Evolutionary conservation across 2,797 vertebrate species (phyloP), one percentile per base, ranked within the genome.

Genomic region (Trachurus trachurus): DNA sequence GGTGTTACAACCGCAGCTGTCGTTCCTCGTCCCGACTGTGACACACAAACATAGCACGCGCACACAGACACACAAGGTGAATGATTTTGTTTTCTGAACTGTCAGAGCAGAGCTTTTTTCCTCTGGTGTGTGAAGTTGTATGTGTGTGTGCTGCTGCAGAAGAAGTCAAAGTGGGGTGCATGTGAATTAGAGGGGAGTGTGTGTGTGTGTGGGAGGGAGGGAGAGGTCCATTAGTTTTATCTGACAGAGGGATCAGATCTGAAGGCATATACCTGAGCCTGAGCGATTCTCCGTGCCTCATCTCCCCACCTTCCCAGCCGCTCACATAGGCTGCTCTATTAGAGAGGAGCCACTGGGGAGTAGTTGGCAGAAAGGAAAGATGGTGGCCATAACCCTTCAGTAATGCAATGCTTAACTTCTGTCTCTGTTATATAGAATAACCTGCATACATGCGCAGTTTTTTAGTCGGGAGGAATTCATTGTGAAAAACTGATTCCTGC

Each of bases 221-320:
- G 54, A 71, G 71, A 47, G 69, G 74, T 82, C 84, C 68, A 87
- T 91, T 91, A 79, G 82, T 88, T 92, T 84, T 82, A 90, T 90
- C 85, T 88, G 88, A 89, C 82, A 67, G 76, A 42, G 26, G 74
- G 73, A 88, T 91, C 89, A 82, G 82, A 89, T 86, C 79, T 85
- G 74, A 88, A 89, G 88, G 76, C 73, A 82, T 89, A 80, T 80
- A 86, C 76, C 80, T 54, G 77, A 83, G 57, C 76, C 80, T 54
- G 77, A 83, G 57, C 17, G n/a, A 83, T 86, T 72, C 78, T 47
- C 42, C 59, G 56, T 52, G n/a, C 83, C 80, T 82, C 50, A 12
- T 72, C 64, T 78, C 72, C 26, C 17, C 62, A 77, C 53, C 74
- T 82, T 82, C 56, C 72, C 29, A 39, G 68, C 47, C n/a, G 13